phyloP scores from a whole-genome alignment of 2,888 invertebrate species.

The Microdon myrmicae region DNA sequence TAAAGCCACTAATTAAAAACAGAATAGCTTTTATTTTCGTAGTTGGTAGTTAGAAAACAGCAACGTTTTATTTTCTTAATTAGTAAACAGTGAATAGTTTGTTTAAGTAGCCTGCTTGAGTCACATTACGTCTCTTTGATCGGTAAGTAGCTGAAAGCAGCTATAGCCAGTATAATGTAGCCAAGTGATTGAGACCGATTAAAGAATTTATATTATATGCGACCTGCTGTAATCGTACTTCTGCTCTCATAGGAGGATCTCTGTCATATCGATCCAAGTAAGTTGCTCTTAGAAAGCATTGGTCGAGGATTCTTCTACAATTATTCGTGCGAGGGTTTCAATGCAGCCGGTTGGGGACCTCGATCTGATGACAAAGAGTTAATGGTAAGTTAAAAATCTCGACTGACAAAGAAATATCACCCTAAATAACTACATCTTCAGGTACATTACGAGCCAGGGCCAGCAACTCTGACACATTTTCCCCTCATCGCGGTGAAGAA shows the following conservation, averaged over 20 bases:
- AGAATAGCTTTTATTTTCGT: too few relatives aligned
- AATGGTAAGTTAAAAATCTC: slow-evolving; percentile 69
- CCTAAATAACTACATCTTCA: slow-evolving; percentile 26
- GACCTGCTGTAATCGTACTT: too few relatives aligned
- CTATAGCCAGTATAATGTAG: too few relatives aligned
- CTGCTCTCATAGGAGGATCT: slow-evolving; percentile 69
- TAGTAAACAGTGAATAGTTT: too few relatives aligned
- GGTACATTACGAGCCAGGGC: slow-evolving; percentile 79
- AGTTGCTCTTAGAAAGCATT: slow-evolving; percentile 85
- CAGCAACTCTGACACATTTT: slow-evolving; percentile 79
- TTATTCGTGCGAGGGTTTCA: slow-evolving; percentile 91
- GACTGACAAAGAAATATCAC: neutral
- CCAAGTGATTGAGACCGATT: too few relatives aligned
- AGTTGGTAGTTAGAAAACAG: too few relatives aligned
- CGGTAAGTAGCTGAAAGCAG: too few relatives aligned
- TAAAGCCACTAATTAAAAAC: too few relatives aligned
- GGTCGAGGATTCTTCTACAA: slow-evolving; percentile 91
- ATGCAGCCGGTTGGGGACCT: slow-evolving; percentile 88
- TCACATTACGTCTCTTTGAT: too few relatives aligned
- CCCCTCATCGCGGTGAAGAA: slow-evolving; percentile 85
- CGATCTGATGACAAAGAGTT: slow-evolving; percentile 81
- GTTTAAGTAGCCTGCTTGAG: too few relatives aligned
- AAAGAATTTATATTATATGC: too few relatives aligned
- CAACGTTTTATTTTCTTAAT: too few relatives aligned
- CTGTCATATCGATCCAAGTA: slow-evolving; percentile 87